Evolutionary conservation across 2,797 vertebrate species (phyloP).

Genomic region (Girardinus metallicus): DNA sequence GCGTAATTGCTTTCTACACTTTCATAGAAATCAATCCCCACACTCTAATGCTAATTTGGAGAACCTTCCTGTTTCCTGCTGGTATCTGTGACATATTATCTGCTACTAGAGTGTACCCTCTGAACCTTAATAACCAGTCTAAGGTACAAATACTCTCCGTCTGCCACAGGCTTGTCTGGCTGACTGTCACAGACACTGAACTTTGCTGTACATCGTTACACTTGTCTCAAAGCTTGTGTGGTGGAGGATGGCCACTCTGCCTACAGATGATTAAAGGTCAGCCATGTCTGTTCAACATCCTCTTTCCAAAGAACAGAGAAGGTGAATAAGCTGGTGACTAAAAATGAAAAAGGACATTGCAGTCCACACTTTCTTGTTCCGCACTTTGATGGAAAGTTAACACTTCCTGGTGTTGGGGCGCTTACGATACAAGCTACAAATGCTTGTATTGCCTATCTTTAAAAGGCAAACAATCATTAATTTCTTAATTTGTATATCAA

Average conservation of each 20-base stretch:
- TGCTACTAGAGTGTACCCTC: neutral
- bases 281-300: conserved; percentile 2
- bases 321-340: neutral
- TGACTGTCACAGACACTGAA: conserved; percentile 11
- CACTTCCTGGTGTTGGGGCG: neutral
- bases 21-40: conserved; percentile 6
- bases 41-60: neutral
- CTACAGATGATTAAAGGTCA: conserved; percentile 39
- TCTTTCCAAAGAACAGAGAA: conserved; percentile 14
- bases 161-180: conserved; percentile 23
- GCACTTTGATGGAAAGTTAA: neutral
- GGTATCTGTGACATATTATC: conserved; percentile 8
- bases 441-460: neutral
- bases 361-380: conserved; percentile 6
- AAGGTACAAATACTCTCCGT: conserved; percentile 32
- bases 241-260: conserved; percentile 1
- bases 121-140: conserved; percentile 33
- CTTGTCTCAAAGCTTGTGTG: neutral
- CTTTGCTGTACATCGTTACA: conserved; percentile 35
- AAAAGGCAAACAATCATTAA: neutral
- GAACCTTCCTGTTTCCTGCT: conserved; percentile 20
- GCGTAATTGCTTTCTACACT: neutral
- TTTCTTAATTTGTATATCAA: neutral
- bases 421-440: neutral
- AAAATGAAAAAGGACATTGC: neutral